Base-by-base conservation (phyloP, 2,113 vertebrate genomes). In the Paramormyrops kingsleyae region DNA sequence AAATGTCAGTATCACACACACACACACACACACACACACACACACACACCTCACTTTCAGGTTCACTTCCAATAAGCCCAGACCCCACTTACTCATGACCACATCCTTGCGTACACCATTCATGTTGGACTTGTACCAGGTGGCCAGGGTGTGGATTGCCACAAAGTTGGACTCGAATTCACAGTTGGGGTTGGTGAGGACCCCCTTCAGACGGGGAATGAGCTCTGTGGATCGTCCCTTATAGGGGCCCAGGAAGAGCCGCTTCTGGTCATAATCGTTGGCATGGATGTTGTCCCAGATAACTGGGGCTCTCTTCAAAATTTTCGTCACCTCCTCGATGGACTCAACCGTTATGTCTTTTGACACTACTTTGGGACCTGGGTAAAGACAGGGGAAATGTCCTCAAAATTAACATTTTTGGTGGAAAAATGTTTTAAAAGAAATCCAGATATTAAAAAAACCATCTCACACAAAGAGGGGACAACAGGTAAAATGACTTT, bases 211-310 rank as follows among this genome's bases (percentile, higher is more conserved):
- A 59, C 97, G 97, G 46, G 98, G 97, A 85, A 99, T 98, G 88
- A 99, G 97, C 89, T 99, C 98, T 84, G 97, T 97, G 90, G 96
- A 97, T 39, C 99, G 97, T 90, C 98, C 97, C 96, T 99, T 99
- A 91, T 96, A 99, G 4, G 99, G 99, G 19, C 99, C 98, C 77
- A 99, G 95, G 93, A 99, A 98, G 1, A 99, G 91, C 88, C 98
- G 97, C 94, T 99, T 99, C 87, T 99, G 99, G 94, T 99, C 99
- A 42, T 99, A 99, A 92, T 99, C 99, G 74, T 99, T 99, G 86
- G 99, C 99, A 70, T 99, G 99, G 92, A 99, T 98, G 91, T 99
- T 99, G 96, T 99, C 99, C 99, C 99, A 99, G 92, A 99, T 99
- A 90, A 99, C 97, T 19, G 98, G 98, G 0, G 98, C 94, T 93